These are phyloP conservation scores for Amitus sp. DNA, from an alignment of 2,888 invertebrate genomes.

Conservation along the genomic window DNA sequence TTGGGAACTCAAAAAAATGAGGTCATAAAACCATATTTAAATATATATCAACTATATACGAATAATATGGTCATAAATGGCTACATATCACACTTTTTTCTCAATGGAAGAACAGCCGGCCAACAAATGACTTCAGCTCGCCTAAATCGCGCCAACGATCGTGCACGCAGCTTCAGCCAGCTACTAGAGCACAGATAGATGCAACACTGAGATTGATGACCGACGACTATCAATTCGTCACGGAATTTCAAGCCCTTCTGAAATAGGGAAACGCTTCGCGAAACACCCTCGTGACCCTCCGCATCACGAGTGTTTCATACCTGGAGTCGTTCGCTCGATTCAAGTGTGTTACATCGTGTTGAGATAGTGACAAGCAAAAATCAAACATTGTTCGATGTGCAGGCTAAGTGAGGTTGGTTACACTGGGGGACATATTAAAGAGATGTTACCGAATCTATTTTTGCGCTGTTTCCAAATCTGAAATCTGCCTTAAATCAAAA, in stretches of 20 bases:
- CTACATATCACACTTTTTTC: too few species aligned
- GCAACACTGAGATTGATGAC: conserved; percentile 42
- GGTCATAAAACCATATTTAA: too few species aligned
- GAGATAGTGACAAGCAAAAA: conserved; percentile 1
- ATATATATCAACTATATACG: too few species aligned
- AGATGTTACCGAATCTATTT: too few species aligned
- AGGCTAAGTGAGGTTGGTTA: conserved; percentile 13
- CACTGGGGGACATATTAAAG: background rate
- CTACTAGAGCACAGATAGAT: conserved; percentile 46
- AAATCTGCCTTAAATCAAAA: too few species aligned
- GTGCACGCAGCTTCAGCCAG: conserved; percentile 61
- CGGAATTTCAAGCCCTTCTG: conserved; percentile 16
- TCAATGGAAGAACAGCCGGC: conserved; percentile 29
- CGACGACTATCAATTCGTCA: conserved; percentile 19
- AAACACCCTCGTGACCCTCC: background rate
- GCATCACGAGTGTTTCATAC: background rate
- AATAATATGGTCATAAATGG: too few species aligned
- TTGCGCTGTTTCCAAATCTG: too few species aligned
- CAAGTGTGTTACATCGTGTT: background rate
- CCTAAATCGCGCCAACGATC: conserved; percentile 56
- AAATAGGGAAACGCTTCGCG: conserved; percentile 17
- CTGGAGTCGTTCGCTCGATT: background rate
- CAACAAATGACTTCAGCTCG: conserved; percentile 31
- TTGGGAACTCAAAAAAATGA: too few species aligned
- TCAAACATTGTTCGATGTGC: conserved; percentile 8